Evolutionary conservation across 2,888 invertebrate genomes (phyloP), one percentile per base, ranked within the genome.

Genomic region (Melanotus villosus): DNA sequence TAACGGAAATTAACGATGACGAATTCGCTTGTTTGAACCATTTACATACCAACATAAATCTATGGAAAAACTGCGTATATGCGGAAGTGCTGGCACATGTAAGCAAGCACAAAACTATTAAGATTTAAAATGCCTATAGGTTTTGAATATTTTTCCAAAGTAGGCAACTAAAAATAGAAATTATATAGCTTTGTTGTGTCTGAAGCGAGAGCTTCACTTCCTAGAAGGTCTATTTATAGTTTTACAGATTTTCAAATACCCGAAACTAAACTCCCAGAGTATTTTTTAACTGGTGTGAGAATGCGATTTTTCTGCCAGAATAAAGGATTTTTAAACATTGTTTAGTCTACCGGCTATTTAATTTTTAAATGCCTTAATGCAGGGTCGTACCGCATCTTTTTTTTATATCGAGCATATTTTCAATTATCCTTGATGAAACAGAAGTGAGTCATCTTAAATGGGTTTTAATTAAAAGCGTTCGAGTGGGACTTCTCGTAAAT

Each of bases 171-270:
- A 67, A 70, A 67, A 70, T 67, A 70, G 67, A 66, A 63, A 65
- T 65, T 68, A 71, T 65, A 68, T 71, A 63, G 68, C 68, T 71
- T 68, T 71, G 71, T 71, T 71, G 71, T 68, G 71, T 71, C 71
- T 71, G 68, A 64, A 52, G 57, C 58, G 18, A 19, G 50, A 47
- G 50, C 50, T 60, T 34, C 59, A 68, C 68, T 71, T 71, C 71
- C 71, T 71, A 62, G 69, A 69, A 64, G 65, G 68, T 63, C 68
- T 71, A 71, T 71, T 68, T 68, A 59, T 71, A 71, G 63, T 34
- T 65, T 45, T 38, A 38, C 62, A 47, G 54, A 62, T 64, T 71
- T 59, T 43, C 23, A 65, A 65, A 65, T 65, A 57, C 30, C 45
- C 18, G n/a, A 56, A 50, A 23, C 47, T 50, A 50, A 23, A 18